Evolutionary conservation across 64 coral and sea anemone genomes (phyloP), one percentile per base, ranked within the genome.

Genomic region (Hydrozoanthus tunicans): DNA sequence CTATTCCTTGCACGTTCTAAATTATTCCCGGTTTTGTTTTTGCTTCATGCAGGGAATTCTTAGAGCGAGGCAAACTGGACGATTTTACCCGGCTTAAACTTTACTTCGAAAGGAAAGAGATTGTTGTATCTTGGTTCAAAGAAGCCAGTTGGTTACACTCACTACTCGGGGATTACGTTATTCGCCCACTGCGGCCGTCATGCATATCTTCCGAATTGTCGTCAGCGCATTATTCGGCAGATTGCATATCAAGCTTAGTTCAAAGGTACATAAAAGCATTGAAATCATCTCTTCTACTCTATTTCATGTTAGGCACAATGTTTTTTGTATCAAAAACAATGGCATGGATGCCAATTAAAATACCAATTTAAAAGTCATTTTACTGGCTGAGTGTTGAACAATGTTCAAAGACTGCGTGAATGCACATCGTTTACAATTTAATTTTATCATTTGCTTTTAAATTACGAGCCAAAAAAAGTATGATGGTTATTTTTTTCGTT

Each of bases 61-160:
- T 99, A 9, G 97, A 96, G 62, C 93, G 93, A 66, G 94, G 97
- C 8, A 99, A 94, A 60, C 83, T 99, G 1, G 97, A 95, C 13
- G 92, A 96, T 62, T 99, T 96, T 53, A 81, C 91, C 3, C 92
- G 92, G 24, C 90, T 99, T 9, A 99, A 96, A 73, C 88, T 96
- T 64, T 99, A 92, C 73, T 99, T 99, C 59, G 97, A 99, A 79
- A 93, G 97, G 59, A 96, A 95, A 80, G 97, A 99, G 75, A 94
- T 99, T 9, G 97, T 99, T 5, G 97, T 99, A 3, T 94, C 94
- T 51, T 99, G 97, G 97, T 99, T 99, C 63, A 99, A 99, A 77
- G 94, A 99, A 62, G 95, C 95, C 68, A 90, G 94, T 51, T 99
- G 97, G 97, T 43, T 99, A 70, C 97, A 99, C 55, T 90, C 97